A percentile compares a stretch with the other conserved stretches of the same genome.
phyloP scores from a whole-genome alignment of 2,888 invertebrate species.

The Leucophenga montana region DNA sequence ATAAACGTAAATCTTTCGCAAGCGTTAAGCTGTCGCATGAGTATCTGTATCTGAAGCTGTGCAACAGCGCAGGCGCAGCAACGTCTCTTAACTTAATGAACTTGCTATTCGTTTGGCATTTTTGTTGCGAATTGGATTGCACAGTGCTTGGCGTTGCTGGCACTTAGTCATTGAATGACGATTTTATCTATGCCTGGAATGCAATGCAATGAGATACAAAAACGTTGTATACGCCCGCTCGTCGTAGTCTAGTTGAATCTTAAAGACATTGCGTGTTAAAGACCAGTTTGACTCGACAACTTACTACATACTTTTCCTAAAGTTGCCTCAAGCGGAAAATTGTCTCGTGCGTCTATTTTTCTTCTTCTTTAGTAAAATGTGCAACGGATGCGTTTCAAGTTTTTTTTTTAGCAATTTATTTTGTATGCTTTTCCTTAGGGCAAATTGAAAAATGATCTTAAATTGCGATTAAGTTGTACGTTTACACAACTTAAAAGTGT shows the following conservation, averaged over 20 bases:
- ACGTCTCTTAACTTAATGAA: background rate
- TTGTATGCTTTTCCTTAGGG: background rate
- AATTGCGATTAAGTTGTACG: slow-evolving; percentile 29
- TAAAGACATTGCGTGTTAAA: slow-evolving; percentile 1
- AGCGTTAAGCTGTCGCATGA: background rate
- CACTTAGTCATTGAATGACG: background rate
- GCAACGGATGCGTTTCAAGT: background rate
- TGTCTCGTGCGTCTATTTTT: background rate
- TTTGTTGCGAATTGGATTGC: background rate
- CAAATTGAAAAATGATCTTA: slow-evolving; percentile 21
- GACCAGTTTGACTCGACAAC: background rate
- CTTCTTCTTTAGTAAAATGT: background rate
- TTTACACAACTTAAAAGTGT: too few species aligned
- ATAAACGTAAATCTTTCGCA: slow-evolving; percentile 8
- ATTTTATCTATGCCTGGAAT: slow-evolving; percentile 6
- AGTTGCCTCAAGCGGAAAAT: slow-evolving; percentile 15
- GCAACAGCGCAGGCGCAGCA: background rate
- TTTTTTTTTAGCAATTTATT: background rate
- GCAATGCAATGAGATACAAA: background rate
- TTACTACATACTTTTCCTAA: background rate
- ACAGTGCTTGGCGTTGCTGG: too few species aligned
- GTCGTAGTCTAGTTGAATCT: background rate
- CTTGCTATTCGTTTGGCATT: background rate
- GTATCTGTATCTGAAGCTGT: background rate
- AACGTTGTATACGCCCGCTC: background rate